These are phyloP conservation scores for Catharus ustulatus DNA, from an alignment of 2,797 vertebrate species.

Conservation along the genomic window DNA sequence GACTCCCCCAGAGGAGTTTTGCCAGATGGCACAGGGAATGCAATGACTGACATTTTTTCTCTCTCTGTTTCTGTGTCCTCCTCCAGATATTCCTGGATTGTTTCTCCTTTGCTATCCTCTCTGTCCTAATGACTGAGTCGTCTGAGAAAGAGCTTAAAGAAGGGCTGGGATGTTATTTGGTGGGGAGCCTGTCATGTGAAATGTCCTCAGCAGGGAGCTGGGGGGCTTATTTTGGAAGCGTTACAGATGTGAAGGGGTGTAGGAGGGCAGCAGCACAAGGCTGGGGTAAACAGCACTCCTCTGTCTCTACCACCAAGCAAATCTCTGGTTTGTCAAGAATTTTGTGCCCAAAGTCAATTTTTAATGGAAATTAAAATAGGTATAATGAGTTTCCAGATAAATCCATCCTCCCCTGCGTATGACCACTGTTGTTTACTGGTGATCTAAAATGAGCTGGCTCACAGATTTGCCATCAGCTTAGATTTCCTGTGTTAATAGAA, in stretches of 20 bases:
- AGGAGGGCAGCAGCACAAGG: background rate
- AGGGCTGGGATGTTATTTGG: background rate
- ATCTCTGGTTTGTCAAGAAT: background rate
- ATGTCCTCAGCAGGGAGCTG: background rate
- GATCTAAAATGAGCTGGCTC: background rate
- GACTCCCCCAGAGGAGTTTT: background rate
- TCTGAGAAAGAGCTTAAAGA: background rate
- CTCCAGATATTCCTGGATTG: background rate
- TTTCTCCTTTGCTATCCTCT: background rate
- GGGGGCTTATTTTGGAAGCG: background rate
- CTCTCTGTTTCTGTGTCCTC: background rate
- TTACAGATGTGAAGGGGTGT: background rate
- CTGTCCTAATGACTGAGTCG: background rate
- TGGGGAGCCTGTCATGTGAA: background rate
- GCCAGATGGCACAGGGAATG: background rate
- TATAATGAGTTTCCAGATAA: background rate
- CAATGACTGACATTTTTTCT: background rate
- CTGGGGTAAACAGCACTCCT: background rate
- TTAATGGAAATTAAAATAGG: background rate
- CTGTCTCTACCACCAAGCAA: background rate
- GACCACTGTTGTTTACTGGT: background rate
- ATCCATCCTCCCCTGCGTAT: background rate
- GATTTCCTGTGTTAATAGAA: background rate
- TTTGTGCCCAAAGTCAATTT: background rate
- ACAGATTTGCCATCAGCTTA: background rate